Conservation (phyloP, 2,113 vertebrate species). For the Dicerorhinus sumatrensis region DNA sequence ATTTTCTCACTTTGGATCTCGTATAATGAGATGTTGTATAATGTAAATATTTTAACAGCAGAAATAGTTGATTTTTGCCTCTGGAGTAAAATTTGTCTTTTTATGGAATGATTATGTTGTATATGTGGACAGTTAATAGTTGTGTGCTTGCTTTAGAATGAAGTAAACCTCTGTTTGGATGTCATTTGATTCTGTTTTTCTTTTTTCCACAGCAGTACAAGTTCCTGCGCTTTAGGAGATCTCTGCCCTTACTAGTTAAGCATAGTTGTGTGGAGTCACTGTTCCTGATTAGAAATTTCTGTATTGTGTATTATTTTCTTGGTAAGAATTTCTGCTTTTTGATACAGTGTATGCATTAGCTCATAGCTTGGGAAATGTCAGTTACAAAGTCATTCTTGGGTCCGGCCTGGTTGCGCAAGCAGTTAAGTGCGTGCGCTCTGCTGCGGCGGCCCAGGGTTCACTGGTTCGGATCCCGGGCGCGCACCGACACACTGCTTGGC, state of each 20-base stretch:
- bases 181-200: slow-evolving; percentile 40
- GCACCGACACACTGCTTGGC: too few species aligned
- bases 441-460: too few species aligned
- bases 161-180: slow-evolving; percentile 1
- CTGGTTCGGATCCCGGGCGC: too few species aligned
- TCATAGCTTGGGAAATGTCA: slow-evolving; percentile 49
- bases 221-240: slow-evolving; percentile 94
- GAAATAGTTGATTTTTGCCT: slow-evolving; percentile 29
- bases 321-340: slow-evolving; percentile 89
- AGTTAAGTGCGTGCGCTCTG: too few species aligned
- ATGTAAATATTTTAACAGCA: slow-evolving; percentile 47
- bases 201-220: slow-evolving; percentile 95
- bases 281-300: slow-evolving; percentile 93
- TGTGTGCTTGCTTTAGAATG: background rate
- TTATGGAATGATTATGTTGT: background rate
- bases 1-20: slow-evolving; percentile 58
- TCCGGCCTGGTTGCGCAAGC: too few species aligned
- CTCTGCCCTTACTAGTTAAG: slow-evolving; percentile 90
- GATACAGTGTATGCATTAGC: slow-evolving; percentile 42
- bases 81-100: background rate
- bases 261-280: slow-evolving; percentile 93
- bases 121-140: background rate
- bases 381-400: background rate
- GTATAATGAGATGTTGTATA: background rate
- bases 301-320: slow-evolving; percentile 93